Evolutionary conservation across 1,140 invertebrate species (phyloP), one percentile per base, ranked within the genome.

Genomic region (Camponotus vicinus): DNA sequence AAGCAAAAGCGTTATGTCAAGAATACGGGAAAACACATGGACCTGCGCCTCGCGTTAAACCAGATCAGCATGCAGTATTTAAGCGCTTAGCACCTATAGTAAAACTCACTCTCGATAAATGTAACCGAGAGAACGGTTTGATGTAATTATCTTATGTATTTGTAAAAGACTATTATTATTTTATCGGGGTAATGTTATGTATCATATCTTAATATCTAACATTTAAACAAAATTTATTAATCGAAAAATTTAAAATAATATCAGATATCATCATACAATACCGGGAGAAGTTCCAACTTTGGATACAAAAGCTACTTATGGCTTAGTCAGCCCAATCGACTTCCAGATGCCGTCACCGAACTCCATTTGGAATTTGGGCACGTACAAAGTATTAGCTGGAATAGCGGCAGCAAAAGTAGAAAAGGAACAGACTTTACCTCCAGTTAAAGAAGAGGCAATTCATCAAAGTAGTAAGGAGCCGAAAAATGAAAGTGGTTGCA

Each of bases 91-190:
- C 95, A 32, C 96, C 96, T 37, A 92, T 96, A 70, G 94, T 97
- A 6, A 95, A 96, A 86, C 93, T 96, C 64, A 97, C 96, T 11
- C 93, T 97, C 66, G 97, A 97, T 80, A 97, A 97, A 92, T 97
- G 97, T 93, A 96, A 97, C 88, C 92, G 97, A 87, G 97, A 97
- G 94, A 97, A 97, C 95, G 96, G 96, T 86, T 96, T 97, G 70
- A 97, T 97, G 97, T 97, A 95, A 94, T 95, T 85, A 73, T 40
- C 5, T 84, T 32, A 8, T 79, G 21, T 86, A n/a, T n/a, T 69
- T 21, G 40, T 57, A 45, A 52, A 63, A 32, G 9, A 18, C 37
- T 21, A 70, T 61, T 49, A 77, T 66, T 75, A 13, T 59, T 61
- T 59, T n/a, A 57, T 27, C 13, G n/a, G 3, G 52, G 34, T 8